phyloP scores from a whole-genome alignment of 2,797 vertebrate genomes.

The Mormyrus proboscirostris region DNA sequence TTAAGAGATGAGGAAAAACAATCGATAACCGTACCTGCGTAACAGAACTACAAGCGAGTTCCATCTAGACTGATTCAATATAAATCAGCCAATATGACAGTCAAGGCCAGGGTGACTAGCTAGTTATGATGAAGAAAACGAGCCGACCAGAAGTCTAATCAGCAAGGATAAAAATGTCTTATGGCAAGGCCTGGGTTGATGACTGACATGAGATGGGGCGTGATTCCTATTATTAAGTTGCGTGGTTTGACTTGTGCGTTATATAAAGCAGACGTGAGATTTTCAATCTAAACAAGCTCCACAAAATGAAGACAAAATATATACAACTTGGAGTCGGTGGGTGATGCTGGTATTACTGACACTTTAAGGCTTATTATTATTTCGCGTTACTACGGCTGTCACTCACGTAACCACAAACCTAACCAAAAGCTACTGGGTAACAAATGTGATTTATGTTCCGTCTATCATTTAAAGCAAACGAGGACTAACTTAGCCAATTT shows the following conservation, averaged over 20 bases:
- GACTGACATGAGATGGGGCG: not conserved
- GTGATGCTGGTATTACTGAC: not conserved
- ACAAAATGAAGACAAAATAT: not conserved
- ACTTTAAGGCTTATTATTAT: not conserved
- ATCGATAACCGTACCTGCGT: not conserved
- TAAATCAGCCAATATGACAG: not conserved
- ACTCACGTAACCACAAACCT: not conserved
- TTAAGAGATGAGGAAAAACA: not conserved
- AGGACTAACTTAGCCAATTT: not conserved
- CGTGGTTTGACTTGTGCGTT: not conserved
- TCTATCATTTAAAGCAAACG: not conserved
- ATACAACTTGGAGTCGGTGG: not conserved
- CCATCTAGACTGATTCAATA: not conserved
- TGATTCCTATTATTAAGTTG: not conserved
- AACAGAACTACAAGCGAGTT: not conserved
- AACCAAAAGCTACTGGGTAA: not conserved
- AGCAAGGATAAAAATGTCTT: not conserved
- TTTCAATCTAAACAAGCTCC: not conserved
- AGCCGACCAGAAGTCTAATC: not conserved
- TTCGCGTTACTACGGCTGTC: not conserved
- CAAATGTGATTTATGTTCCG: not conserved
- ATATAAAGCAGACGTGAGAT: not conserved
- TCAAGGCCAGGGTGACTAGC: not conserved
- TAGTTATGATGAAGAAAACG: not conserved
- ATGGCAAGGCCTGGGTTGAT: not conserved